Evolutionary conservation across 2,888 invertebrate genomes (phyloP).

Genomic region (Sesamia inferens): DNA sequence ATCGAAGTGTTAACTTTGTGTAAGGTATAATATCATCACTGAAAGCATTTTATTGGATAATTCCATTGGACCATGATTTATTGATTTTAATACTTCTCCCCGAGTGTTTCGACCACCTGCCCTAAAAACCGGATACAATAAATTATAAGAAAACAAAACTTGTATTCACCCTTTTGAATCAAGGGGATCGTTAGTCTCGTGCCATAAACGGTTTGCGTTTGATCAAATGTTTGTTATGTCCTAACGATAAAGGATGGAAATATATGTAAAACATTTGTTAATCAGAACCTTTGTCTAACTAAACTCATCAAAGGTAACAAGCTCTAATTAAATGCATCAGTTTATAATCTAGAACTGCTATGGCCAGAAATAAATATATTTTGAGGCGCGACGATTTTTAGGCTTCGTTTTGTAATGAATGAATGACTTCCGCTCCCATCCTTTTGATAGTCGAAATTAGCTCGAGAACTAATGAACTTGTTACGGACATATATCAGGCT

Average conservation of each 20-base stretch:
- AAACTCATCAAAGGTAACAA: constrained; percentile 13
- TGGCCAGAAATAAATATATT: constrained; percentile 24
- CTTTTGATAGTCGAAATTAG: constrained; percentile 80
- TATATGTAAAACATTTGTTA: constrained; percentile 49
- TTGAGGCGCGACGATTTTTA: constrained; percentile 11
- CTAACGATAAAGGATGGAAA: constrained; percentile 33
- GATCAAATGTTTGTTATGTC: constrained; percentile 59
- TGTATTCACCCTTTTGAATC: constrained; percentile 76
- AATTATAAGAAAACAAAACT: constrained; percentile 83
- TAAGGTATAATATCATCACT: constrained; percentile 49
- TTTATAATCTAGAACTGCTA: not conserved
- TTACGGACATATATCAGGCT: constrained; percentile 76
- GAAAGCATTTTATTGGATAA: constrained; percentile 55
- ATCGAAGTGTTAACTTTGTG: constrained; percentile 55
- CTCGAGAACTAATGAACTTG: constrained; percentile 80
- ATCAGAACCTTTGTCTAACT: constrained; percentile 34
- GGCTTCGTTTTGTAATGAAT: constrained; percentile 64
- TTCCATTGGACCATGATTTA: constrained; percentile 59
- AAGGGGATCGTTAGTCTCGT: constrained; percentile 75
- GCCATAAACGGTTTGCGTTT: constrained; percentile 66
- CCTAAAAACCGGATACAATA: constrained; percentile 85
- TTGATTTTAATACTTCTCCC: constrained; percentile 56
- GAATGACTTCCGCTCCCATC: constrained; percentile 75
- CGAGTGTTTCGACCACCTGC: constrained; percentile 80
- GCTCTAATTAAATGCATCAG: constrained; percentile 5